Evolutionary conservation across 2,888 invertebrate species (phyloP).

Genomic region (Monopis laevigella): DNA sequence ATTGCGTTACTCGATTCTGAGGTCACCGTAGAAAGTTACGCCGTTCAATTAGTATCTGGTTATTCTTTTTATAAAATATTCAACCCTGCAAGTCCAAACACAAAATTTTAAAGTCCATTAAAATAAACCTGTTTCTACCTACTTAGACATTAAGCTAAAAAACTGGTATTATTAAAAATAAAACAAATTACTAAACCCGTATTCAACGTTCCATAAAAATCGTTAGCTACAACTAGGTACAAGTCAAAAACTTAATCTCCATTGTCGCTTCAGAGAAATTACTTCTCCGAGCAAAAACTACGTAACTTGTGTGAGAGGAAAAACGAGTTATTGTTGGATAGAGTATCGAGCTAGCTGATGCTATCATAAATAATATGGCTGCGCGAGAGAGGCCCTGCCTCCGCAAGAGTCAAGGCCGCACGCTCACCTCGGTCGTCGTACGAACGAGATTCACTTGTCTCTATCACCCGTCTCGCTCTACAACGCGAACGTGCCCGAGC

Average conservation of each 20-base stretch:
- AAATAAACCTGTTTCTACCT: no score
- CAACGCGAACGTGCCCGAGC: conserved; percentile 39
- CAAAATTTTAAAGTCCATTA: no score
- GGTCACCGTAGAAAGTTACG: conserved; percentile 57
- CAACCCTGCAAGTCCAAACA: no score
- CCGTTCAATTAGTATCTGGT: conserved; percentile 17
- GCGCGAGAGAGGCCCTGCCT: conserved; percentile 38
- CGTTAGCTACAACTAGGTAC: conserved; percentile 12
- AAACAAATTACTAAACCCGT: no score
- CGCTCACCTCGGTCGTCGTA: conserved; percentile 82
- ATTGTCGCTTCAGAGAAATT: conserved; percentile 28
- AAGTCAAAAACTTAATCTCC: conserved; percentile 12
- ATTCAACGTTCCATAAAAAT: conserved; percentile 17
- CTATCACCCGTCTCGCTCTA: conserved; percentile 40
- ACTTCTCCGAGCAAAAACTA: conserved; percentile 38
- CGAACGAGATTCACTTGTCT: conserved; percentile 52
- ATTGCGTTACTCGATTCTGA: conserved; percentile 50
- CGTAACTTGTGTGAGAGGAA: conserved; percentile 53
- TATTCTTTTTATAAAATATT: conserved; percentile 17
- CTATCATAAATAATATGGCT: conserved; percentile 62
- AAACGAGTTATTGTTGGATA: conserved; percentile 61
- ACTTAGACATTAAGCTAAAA: no score
- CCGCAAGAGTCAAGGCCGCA: conserved; percentile 76
- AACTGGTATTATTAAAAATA: no score
- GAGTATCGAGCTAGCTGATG: conserved; percentile 35